phyloP scores from a whole-genome alignment of 2,113 vertebrate genomes.

The Glaucidium brasilianum region DNA sequence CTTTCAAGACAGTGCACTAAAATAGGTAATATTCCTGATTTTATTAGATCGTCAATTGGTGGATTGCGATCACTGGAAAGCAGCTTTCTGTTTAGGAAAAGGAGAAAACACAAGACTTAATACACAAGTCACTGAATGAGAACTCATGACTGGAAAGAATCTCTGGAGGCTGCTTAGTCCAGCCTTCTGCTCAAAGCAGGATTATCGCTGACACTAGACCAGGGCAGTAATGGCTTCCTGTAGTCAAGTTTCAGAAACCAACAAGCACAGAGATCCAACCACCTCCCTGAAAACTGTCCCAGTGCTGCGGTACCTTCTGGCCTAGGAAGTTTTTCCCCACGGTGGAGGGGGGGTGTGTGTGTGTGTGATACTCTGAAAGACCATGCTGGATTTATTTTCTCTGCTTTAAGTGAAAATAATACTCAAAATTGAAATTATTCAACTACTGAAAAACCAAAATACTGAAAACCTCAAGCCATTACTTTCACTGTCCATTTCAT shows the following conservation, averaged over 20 bases:
- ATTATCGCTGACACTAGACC: not conserved
- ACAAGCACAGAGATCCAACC: not conserved
- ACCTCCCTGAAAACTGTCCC: not conserved
- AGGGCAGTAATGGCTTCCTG: not conserved
- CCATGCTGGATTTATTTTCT: not conserved
- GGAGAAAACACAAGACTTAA: not conserved
- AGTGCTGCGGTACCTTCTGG: not conserved
- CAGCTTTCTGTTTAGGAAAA: conserved; percentile 83
- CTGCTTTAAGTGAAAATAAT: not conserved
- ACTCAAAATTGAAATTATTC: not conserved
- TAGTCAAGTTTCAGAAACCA: not conserved
- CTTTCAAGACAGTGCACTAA: conserved; percentile 98
- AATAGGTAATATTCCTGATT: conserved; percentile 98
- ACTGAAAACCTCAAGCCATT: not conserved
- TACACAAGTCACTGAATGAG: not conserved
- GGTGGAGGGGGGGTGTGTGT: too few species aligned
- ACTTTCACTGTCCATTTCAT: not conserved
- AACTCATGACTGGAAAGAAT: not conserved
- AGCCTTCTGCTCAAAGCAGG: rapidly evolving
- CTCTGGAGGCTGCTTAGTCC: not conserved
- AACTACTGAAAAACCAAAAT: not conserved
- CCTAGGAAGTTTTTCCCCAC: not conserved
- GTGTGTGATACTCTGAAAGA: not conserved
- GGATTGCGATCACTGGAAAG: conserved; percentile 98
- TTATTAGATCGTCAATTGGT: conserved; percentile 97